Evolutionary conservation across 2,888 invertebrate species (phyloP).

Genomic region (Lasiommata megera): DNA sequence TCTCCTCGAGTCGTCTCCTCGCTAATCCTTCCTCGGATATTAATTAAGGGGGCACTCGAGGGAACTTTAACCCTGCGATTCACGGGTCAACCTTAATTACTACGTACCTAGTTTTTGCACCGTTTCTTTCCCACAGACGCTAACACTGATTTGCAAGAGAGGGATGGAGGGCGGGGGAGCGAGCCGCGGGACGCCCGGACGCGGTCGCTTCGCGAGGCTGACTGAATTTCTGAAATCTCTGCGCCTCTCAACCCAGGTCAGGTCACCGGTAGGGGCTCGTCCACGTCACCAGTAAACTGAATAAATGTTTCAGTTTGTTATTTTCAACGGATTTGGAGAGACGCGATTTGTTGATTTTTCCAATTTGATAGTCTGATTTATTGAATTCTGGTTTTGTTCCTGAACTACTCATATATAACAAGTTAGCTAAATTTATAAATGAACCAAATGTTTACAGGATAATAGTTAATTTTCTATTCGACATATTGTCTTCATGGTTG

Average conservation of each 20-base stretch:
- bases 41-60: slow-evolving; percentile 33
- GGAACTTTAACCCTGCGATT: slow-evolving; percentile 41
- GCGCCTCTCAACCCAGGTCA: slow-evolving; percentile 72
- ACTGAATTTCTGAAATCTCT: slow-evolving; percentile 80
- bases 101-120: slow-evolving; percentile 47
- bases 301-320: slow-evolving; percentile 13
- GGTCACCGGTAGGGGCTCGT: slow-evolving; percentile 60
- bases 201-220: slow-evolving; percentile 68
- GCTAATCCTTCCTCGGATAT: slow-evolving; percentile 18
- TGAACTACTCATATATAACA: too few relatives aligned
- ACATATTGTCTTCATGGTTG: too few relatives aligned
- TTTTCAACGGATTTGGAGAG: slow-evolving; percentile 21
- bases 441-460: too few relatives aligned
- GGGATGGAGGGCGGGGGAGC: slow-evolving; percentile 46
- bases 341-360: slow-evolving; percentile 13
- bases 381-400: slow-evolving; percentile 1
- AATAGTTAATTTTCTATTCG: too few relatives aligned
- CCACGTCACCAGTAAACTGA: slow-evolving; percentile 33
- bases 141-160: slow-evolving; percentile 48
- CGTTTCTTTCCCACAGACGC: slow-evolving; percentile 52
- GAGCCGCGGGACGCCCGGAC: slow-evolving; percentile 54
- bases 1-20: slow-evolving; percentile 11
- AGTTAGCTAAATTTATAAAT: too few relatives aligned
- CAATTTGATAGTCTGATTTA: slow-evolving; percentile 12
- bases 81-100: slow-evolving; percentile 45